Percentiles rank a stretch among this genome's conserved stretches.
Evolutionary conservation across 2,797 vertebrate species (phyloP).

Genomic region (Menidia menidia): DNA sequence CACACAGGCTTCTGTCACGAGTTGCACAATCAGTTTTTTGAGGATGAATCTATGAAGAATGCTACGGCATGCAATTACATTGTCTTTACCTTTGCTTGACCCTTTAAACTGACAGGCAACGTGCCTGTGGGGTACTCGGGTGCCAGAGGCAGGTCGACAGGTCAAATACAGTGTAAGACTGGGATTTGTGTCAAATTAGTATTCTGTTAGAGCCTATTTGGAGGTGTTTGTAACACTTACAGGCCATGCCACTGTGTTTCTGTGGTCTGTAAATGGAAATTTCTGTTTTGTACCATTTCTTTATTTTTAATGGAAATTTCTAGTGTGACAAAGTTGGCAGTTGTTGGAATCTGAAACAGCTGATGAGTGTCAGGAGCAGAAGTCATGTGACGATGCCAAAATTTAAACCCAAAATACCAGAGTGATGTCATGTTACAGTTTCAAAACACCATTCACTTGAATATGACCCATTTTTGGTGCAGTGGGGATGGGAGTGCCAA

Average conservation of each 20-base stretch:
- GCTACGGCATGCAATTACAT: conserved; percentile 71
- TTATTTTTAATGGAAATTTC: neutral
- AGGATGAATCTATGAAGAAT: conserved; percentile 75
- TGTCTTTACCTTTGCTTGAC: conserved; percentile 78
- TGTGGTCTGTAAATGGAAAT: conserved; percentile 16
- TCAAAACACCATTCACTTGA: conserved; percentile 7
- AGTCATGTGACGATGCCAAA: neutral
- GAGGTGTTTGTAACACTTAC: conserved; percentile 49
- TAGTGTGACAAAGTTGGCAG: neutral
- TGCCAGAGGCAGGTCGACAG: conserved; percentile 61
- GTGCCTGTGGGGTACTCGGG: conserved; percentile 73
- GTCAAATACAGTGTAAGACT: conserved; percentile 78
- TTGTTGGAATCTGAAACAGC: conserved; percentile 1
- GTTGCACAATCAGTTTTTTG: conserved; percentile 66
- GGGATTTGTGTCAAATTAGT: conserved; percentile 83
- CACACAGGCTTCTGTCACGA: conserved; percentile 52
- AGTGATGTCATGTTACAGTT: conserved; percentile 9
- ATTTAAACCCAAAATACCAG: conserved; percentile 1
- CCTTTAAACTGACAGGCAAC: conserved; percentile 78
- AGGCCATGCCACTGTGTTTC: conserved; percentile 27
- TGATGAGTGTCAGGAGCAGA: neutral
- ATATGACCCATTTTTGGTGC: neutral
- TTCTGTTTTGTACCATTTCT: neutral
- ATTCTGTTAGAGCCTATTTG: conserved; percentile 51
- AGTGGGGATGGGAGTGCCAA: neutral